These are phyloP conservation scores for Athene cunicularia DNA, from an alignment of 2,113 vertebrate species.

Conservation along the genomic window DNA sequence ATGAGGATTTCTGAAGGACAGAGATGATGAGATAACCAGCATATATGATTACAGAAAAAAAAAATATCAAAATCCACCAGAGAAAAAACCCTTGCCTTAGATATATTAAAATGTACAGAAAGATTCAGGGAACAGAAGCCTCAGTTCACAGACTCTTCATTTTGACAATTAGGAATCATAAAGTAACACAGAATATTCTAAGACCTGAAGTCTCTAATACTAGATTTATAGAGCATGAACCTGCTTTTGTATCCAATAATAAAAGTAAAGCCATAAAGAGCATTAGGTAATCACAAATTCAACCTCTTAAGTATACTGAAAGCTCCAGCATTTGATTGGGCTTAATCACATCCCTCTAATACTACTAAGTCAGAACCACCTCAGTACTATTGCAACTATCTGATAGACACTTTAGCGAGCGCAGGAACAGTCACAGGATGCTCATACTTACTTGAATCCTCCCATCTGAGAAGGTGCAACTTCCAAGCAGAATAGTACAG, in stretches of 20 bases:
- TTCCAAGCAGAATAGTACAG: constrained; percentile 95
- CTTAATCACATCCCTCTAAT: constrained; percentile 6
- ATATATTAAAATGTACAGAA: neutral
- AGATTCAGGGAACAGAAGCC: neutral
- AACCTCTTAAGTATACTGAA: neutral
- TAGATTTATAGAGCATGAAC: neutral
- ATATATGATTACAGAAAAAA: neutral
- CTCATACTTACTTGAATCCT: constrained; percentile 91
- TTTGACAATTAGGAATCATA: neutral
- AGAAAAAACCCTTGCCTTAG: neutral
- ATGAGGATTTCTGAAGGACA: constrained; percentile 37
- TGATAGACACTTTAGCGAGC: neutral
- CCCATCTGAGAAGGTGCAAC: constrained; percentile 90
- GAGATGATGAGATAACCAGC: neutral
- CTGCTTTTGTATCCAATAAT: neutral
- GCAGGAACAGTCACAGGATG: neutral
- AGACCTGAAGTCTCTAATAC: neutral
- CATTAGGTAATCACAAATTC: constrained; percentile 33
- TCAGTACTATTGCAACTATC: neutral
- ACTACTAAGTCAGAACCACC: neutral
- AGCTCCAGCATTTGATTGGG: neutral
- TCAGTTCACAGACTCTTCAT: neutral
- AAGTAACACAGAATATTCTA: neutral
- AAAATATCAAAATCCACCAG: neutral
- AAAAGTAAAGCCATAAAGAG: constrained; percentile 47